Evolutionary conservation across 2,113 vertebrate species (phyloP), one percentile per base, ranked within the genome.

Genomic region (Tyto alba): DNA sequence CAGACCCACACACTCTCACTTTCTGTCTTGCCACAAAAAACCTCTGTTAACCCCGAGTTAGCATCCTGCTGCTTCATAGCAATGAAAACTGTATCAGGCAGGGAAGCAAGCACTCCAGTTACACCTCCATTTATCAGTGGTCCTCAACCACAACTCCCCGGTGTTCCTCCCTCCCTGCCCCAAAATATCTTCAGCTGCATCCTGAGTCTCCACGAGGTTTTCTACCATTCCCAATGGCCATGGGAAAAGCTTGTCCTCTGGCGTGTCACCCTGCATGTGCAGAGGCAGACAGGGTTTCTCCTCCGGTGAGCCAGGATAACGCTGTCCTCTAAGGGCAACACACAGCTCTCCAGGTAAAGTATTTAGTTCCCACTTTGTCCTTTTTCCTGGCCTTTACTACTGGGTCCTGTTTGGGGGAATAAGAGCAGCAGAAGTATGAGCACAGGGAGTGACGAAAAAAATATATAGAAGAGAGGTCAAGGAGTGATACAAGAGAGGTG

Each of bases 171-270:
- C 36, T 36, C 23, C 45, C 57, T 69, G 52, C 20, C 29, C 26
- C 22, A 36, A 74, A 30, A 5, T 29, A 64, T 48, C 72, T 83
- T 56, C 77, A 66, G 34, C 66, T 78, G 41, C 48, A 68, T 29
- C 64, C 32, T 26, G 25, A 76, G 36, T 25, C 64, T 68, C 25
- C 34, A 63, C 0, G 1, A 86, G 38, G 22, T 57, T 48, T 66
- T 41, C 30, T 87, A 20, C 13, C 17, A 36, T 57, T 78, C 43
- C 45, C 2, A 3, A 14, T 0, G 1, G 30, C 60, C 1, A 1
- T 22, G 27, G 26, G 34, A 59, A 76, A 80, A 80, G 19, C 52
- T 69, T 4, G 2, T 68, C 27, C 47, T 63, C 67, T 48, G 47
- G 36, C 45, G 11, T 1, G 5, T 67, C 76, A 48, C 40, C 34